Conservation (phyloP, 2,888 invertebrate species). For the Nemapogon koenigi region DNA sequence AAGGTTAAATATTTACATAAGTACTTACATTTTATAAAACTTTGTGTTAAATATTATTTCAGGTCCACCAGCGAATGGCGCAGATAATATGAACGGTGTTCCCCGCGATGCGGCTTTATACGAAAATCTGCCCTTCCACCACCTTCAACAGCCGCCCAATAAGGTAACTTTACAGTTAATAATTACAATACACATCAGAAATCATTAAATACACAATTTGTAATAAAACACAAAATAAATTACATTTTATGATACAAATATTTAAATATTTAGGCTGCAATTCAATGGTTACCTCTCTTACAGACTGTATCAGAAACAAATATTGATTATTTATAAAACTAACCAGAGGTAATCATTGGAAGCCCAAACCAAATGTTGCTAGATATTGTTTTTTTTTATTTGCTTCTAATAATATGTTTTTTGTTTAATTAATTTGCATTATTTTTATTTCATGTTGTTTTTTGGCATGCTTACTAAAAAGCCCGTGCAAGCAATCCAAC, state of each 20-base stretch:
- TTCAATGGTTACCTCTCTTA: too few relatives aligned
- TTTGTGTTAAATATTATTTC: constrained; percentile 13
- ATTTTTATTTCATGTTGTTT: constrained; percentile 33
- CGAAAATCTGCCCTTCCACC: constrained; percentile 95
- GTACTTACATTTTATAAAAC: too few relatives aligned
- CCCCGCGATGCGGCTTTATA: constrained; percentile 88
- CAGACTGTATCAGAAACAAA: too few relatives aligned
- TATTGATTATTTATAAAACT: too few relatives aligned
- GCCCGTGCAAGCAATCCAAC: constrained; percentile 65
- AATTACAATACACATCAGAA: too few relatives aligned
- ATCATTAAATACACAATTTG: too few relatives aligned
- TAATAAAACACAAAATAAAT: too few relatives aligned
- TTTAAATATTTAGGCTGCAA: too few relatives aligned
- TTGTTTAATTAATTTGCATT: constrained; percentile 36
- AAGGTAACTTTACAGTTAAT: constrained; percentile 84
- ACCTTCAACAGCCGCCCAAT: constrained; percentile 90
- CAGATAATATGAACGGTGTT: constrained; percentile 70
- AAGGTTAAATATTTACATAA: too few relatives aligned
- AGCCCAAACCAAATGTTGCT: too few relatives aligned
- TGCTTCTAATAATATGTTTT: constrained; percentile 24
- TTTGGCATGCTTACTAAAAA: constrained; percentile 52
- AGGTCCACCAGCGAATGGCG: constrained; percentile 64
- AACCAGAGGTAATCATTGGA: too few relatives aligned
- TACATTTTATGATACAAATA: too few relatives aligned
- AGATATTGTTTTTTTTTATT: constrained; percentile 21